phyloP scores from a whole-genome alignment of 2,797 vertebrate species.

The Sebastes kiyomatsui region DNA sequence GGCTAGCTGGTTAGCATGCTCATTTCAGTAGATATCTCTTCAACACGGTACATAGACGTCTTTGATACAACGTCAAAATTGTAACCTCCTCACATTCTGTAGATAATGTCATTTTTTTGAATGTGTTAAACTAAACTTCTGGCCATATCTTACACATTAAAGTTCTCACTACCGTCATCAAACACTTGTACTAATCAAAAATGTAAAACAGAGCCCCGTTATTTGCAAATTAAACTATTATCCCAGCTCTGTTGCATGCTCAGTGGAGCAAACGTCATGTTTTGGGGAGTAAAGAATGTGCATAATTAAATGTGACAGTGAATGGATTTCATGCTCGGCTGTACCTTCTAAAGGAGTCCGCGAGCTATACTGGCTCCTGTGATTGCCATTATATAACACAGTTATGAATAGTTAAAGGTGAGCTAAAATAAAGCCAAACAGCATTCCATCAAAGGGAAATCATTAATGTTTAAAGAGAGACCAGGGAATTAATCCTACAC shows the following conservation, averaged over 20 bases:
- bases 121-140: neutral
- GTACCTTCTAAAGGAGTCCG: constrained; percentile 46
- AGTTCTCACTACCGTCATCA: neutral
- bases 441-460: constrained; percentile 67
- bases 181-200: constrained; percentile 18
- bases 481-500: constrained; percentile 55
- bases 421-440: constrained; percentile 74
- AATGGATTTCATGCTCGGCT: constrained; percentile 58
- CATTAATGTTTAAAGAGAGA: constrained; percentile 71
- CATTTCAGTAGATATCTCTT: neutral
- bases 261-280: constrained; percentile 28
- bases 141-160: neutral
- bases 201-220: neutral
- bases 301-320: constrained; percentile 59
- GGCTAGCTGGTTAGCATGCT: neutral
- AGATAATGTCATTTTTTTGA: neutral
- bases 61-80: neutral
- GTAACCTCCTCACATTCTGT: neutral
- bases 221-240: constrained; percentile 50
- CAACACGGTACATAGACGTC: neutral
- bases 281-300: constrained; percentile 41
- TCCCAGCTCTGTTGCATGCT: constrained; percentile 38
- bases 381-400: constrained; percentile 62
- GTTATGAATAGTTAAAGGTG: constrained; percentile 74
- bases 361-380: constrained; percentile 20